phyloP scores from a whole-genome alignment of 2,113 vertebrate genomes.

The Reinhardtius hippoglossoides region DNA sequence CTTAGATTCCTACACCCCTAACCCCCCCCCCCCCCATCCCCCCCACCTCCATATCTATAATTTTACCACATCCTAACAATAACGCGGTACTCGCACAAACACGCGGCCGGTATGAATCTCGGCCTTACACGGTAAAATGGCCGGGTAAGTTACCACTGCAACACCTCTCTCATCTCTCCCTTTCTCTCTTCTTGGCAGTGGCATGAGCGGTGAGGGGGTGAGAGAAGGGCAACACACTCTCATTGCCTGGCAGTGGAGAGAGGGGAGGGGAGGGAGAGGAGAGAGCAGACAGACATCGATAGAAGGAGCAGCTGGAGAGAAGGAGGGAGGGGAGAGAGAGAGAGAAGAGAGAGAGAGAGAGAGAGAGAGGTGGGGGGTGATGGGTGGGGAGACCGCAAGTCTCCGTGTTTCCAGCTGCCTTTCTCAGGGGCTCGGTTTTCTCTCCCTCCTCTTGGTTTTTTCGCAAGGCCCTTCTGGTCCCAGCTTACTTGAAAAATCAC shows the following conservation, averaged over 20 bases:
- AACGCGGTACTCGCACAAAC: conserved; percentile 98
- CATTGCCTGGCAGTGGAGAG: no score
- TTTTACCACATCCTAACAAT: conserved; percentile 99
- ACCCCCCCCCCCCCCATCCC: conserved; percentile 38
- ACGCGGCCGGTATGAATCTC: conserved; percentile 98
- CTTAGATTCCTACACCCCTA: conserved; percentile 69
- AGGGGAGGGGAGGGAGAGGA: conserved; percentile 14
- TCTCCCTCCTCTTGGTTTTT: conserved; percentile 80
- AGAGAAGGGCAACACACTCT: no score
- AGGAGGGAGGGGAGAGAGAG: conserved; percentile 2
- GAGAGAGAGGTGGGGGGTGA: conserved; percentile 8
- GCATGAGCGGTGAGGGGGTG: conserved; percentile 60
- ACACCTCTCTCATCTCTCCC: conserved; percentile 80
- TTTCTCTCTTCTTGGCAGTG: conserved; percentile 87
- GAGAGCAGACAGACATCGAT: no score
- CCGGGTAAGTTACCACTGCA: conserved; percentile 99
- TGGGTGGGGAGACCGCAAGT: conserved; percentile 86
- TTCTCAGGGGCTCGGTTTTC: conserved; percentile 92
- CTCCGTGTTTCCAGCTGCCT: conserved; percentile 92
- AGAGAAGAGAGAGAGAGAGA: conserved; percentile 33
- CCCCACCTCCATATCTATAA: conserved; percentile 94
- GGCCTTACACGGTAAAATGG: conserved; percentile 90
- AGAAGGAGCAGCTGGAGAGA: no score
- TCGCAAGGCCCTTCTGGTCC: conserved; percentile 84
- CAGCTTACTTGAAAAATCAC: conserved; percentile 79